phyloP scores from a whole-genome alignment of 2,888 invertebrate species.

The Orthosia cruda region DNA sequence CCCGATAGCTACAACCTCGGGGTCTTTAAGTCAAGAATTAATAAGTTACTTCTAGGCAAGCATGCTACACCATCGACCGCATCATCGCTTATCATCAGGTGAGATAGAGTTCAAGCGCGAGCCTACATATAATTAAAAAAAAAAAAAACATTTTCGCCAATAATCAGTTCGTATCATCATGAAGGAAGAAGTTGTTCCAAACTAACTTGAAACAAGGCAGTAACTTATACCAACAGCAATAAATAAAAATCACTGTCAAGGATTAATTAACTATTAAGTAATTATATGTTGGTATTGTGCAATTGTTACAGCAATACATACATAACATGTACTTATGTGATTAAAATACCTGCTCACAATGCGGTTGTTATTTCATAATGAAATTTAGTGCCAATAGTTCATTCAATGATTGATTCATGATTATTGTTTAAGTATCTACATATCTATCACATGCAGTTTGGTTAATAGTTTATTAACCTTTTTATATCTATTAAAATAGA shows the following conservation, averaged over 20 bases:
- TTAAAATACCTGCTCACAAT: conserved; percentile 3
- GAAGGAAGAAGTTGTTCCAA: no score
- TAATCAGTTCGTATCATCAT: no score
- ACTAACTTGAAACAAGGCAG: background rate
- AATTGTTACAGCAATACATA: conserved; percentile 12
- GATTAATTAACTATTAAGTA: conserved; percentile 10
- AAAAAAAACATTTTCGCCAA: no score
- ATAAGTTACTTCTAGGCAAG: no score
- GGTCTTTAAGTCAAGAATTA: no score
- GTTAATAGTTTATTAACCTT: background rate
- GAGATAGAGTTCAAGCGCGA: no score
- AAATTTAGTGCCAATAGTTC: conserved; percentile 22
- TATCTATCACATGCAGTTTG: background rate
- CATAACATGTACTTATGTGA: background rate
- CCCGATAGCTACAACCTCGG: no score
- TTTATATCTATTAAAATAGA: no score
- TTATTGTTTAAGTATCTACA: conserved; percentile 15
- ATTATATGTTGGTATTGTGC: conserved; percentile 16
- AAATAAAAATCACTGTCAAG: conserved; percentile 18
- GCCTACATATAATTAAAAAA: no score
- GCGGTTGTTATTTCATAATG: conserved; percentile 1
- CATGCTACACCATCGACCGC: no score
- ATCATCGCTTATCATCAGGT: no score
- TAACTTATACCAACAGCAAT: background rate
- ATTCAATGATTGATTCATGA: conserved; percentile 21